phyloP scores from a whole-genome alignment of 2,113 vertebrate species.

The Scolopax mira region DNA sequence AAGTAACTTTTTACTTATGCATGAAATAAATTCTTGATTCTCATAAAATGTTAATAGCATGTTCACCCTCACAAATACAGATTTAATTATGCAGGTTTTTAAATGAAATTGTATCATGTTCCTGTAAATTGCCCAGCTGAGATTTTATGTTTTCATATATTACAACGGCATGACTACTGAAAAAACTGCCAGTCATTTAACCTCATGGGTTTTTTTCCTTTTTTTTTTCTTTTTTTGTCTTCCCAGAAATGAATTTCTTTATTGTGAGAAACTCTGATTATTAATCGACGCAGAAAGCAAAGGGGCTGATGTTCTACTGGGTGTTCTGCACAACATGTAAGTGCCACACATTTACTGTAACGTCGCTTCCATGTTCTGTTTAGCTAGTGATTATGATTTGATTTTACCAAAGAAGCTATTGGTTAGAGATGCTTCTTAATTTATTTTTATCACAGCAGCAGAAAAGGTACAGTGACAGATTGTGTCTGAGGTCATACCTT shows the following conservation, averaged over 20 bases:
- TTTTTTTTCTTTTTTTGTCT: not conserved
- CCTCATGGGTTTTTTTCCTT: not conserved
- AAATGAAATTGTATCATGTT: not conserved
- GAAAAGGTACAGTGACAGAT: not conserved
- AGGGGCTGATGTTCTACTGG: not conserved
- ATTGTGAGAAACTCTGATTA: not conserved
- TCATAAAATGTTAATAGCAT: not conserved
- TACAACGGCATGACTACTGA: accelerated
- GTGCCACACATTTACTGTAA: not conserved
- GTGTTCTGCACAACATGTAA: conserved; percentile 60
- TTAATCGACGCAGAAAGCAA: not conserved
- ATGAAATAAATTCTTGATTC: not conserved
- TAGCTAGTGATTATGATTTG: not conserved
- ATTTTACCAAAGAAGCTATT: not conserved
- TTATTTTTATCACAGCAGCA: not conserved
- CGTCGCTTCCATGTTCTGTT: not conserved
- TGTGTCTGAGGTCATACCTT: not conserved
- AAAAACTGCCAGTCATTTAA: not conserved
- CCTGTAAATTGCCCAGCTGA: not conserved
- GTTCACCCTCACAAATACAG: not conserved
- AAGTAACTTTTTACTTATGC: not conserved
- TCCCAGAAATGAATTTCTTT: conserved; percentile 67
- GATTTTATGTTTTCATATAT: not conserved
- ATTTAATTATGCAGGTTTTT: not conserved
- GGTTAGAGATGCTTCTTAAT: not conserved